Evolutionary conservation across 64 coral and sea anemone genomes (phyloP), one percentile per base, ranked within the genome.

Genomic region (Hydrozoanthus tunicans): DNA sequence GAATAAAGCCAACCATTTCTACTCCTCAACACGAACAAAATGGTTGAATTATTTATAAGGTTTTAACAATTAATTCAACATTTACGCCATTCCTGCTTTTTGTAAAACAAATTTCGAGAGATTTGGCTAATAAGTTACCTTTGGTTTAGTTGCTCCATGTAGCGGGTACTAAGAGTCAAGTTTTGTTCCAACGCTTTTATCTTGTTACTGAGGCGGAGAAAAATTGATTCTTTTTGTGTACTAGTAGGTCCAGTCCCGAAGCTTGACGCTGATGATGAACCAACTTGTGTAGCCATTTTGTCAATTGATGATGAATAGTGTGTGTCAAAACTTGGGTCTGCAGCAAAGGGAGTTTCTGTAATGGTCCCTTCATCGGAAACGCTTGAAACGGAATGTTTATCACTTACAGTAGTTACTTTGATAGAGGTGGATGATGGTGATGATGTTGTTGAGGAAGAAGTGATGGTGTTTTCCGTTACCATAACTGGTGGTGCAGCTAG

Each of bases 171-270:
- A 53, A 99, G 85, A 3, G 94, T 99, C 55, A 99, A 63, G 63
- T 99, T 99, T 63, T 95, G 94, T 55, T 99, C 97, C 51, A 99
- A 77, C 23, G 90, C 94, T 83, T 99, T 99, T 80, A 99, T 96
- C 58, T 94, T 95, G 89, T 95, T 99, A 25, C 94, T 99, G 54
- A 99, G 90, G 24, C 94, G 92, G 7, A 99, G 89, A 93, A 99
- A 99, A 55, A 99, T 94, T 15, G 97, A 99, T 62, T 99, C 97
- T 90, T 99, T 99, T 26, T 99, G 94, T 58, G 78, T 80, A 1
- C 89, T 80, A 74, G 54, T 23, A 11, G 84, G 59, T 6, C 56
- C 81, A 5, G 61, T 64, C 62, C 62, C 84, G 5, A 59, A 57
- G 78, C 57, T 81, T 57, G 64, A 76, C 7, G 59, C 69, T 59